Percentiles rank a stretch among this genome's conserved stretches.
Conservation (phyloP, 2,113 vertebrate genomes). For the Pygoscelis adeliae region DNA sequence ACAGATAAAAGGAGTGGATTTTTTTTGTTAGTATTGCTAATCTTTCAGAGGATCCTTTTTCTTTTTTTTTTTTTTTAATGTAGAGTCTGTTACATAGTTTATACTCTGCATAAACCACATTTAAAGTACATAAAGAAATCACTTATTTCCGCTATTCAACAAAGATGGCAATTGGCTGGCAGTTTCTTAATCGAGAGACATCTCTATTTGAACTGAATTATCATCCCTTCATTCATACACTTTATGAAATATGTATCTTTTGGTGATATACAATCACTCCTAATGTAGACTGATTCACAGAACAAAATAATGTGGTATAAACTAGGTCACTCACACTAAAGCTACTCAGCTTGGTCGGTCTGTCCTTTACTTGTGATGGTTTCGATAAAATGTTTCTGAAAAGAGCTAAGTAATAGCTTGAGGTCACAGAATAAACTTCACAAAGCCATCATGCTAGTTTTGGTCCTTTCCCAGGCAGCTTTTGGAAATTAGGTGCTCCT, state of each 20-base stretch:
- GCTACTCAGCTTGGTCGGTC: fast-evolving
- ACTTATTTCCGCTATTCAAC: not conserved
- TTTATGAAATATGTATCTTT: not conserved
- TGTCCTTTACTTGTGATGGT: fast-evolving
- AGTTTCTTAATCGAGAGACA: not conserved
- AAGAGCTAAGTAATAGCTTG: not conserved
- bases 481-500: not conserved
- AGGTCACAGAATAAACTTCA: not conserved
- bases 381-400: not conserved
- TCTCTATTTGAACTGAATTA: not conserved
- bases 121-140: not conserved
- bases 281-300: not conserved
- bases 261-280: too few relatives aligned
- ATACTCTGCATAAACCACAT: not conserved
- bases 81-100: not conserved
- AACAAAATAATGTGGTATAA: not conserved
- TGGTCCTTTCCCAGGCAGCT: not conserved
- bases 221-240: not conserved
- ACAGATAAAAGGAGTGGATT: not conserved
- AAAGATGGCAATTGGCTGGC: not conserved
- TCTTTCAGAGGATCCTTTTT: not conserved
- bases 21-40: not conserved
- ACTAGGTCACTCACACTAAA: not conserved
- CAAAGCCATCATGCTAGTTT: fast-evolving
- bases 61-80: not conserved